Base-by-base conservation (phyloP, 2,113 vertebrate species). In the Oryctolagus cuniculus region DNA sequence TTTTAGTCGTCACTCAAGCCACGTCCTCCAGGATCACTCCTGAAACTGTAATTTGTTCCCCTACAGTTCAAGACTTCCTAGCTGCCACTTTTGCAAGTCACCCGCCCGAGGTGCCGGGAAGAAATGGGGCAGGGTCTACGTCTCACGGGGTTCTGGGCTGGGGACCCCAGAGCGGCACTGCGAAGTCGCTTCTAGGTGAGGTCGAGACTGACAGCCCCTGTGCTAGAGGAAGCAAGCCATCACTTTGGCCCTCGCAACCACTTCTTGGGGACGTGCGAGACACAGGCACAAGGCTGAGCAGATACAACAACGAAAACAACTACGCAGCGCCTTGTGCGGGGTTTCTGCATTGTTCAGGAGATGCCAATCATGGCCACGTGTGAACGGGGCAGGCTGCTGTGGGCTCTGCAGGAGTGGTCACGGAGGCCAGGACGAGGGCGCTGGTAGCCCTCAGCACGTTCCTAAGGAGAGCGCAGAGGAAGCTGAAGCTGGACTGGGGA, bases 361-460 rank as follows among this genome's bases (percentile, higher is more conserved):
- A 85, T 25, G 75, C 38, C 16, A 31, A 22, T 6, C 2, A 11
- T 1, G n/a, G 36, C 53, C 78, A 80, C 34, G 67, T 1, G 1
- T 0, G 12, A 87, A 77, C 25, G 31, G 10, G 31, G 13, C 3
- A 1, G 10, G 17, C 15, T 22, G 5, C 34, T 7, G 7, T 2
- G 11, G 25, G 31, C 12, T 81, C 75, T 79, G 61, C 4, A 7
- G 44, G 13, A 69, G 27, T 3, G 0, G 25, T 49, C 31, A 2
- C 36, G 44, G 7, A 27, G 3, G 73, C 10, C n/a, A 19, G 55
- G 25, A 27, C n/a, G 64, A 12, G 49, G 49, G 38, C 16, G 44
- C 0, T 3, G 22, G 44, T 82, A 77, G 74, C 24, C 25, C 53
- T 27, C 5, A 1, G 19, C 55, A 13, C 5, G 5, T 36, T 7